A percentile compares a stretch with the other conserved stretches of the same genome.
Evolutionary conservation across 1,140 invertebrate species (phyloP).

Genomic region (Glomeris maerens): DNA sequence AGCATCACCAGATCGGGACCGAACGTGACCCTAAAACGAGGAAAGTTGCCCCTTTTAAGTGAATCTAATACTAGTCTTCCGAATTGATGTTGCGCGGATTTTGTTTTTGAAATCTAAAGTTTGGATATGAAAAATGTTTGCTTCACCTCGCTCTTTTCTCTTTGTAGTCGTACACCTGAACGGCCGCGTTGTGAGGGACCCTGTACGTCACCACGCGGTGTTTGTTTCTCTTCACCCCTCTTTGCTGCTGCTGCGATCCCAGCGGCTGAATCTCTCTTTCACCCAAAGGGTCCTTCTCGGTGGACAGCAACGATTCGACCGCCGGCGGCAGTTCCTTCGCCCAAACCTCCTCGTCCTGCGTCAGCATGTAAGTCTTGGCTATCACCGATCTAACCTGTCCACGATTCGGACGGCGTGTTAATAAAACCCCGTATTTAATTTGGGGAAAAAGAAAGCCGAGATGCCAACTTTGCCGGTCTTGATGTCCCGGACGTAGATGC

Average conservation of each 20-base stretch:
- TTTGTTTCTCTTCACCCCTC: constrained; percentile 23
- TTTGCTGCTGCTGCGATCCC: constrained; percentile 7
- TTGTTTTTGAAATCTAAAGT: too few relatives aligned
- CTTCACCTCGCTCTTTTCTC: constrained; percentile 36
- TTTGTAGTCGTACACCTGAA: constrained; percentile 41
- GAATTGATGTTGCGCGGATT: too few relatives aligned
- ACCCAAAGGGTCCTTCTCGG: constrained; percentile 31
- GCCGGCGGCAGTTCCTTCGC: constrained; percentile 32
- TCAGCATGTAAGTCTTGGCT: constrained; percentile 39
- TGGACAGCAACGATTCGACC: constrained; percentile 30
- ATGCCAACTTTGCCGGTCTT: constrained; percentile 33
- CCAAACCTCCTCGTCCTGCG: constrained; percentile 40
- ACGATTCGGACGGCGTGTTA: too few relatives aligned
- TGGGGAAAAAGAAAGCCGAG: neutral
- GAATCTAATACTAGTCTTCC: too few relatives aligned
- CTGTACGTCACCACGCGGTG: constrained; percentile 34
- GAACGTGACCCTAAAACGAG: constrained; percentile 33
- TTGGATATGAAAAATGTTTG: too few relatives aligned
- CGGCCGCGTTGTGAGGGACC: constrained; percentile 40
- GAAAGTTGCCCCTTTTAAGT: too few relatives aligned
- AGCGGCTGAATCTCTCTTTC: constrained; percentile 25
- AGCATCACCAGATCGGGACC: constrained; percentile 42
- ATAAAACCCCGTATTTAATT: too few relatives aligned
- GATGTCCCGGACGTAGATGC: constrained; percentile 39
- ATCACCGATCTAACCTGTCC: constrained; percentile 34